These are phyloP conservation scores for Onychomys leucogaster DNA, from an alignment of 2,797 vertebrate species.

Conservation along the genomic window DNA sequence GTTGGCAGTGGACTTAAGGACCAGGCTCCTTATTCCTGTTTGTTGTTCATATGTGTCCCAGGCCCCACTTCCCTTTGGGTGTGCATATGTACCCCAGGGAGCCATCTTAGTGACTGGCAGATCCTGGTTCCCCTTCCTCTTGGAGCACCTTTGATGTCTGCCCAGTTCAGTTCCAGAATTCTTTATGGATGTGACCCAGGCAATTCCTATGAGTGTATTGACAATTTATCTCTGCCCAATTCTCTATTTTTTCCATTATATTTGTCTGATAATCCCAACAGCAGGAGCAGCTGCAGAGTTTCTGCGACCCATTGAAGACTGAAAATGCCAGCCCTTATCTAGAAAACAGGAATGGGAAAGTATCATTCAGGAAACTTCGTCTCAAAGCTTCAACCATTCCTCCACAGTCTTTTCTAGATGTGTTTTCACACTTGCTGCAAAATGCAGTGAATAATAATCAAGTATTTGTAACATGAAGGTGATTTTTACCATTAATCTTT, in stretches of 20 bases:
- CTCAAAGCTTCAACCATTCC: not conserved
- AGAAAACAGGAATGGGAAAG: not conserved
- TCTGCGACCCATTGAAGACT: not conserved
- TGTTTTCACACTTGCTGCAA: not conserved
- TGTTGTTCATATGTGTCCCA: not conserved
- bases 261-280: not conserved
- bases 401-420: not conserved
- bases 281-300: not conserved
- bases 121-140: not conserved
- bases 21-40: not conserved
- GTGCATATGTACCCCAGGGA: not conserved
- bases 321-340: not conserved
- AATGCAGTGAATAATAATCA: not conserved
- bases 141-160: not conserved
- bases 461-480: not conserved
- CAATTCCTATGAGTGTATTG: not conserved
- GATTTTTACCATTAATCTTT: not conserved
- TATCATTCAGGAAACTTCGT: not conserved
- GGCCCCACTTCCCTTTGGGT: too few species aligned
- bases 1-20: not conserved
- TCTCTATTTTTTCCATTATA: not conserved
- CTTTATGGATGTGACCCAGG: not conserved
- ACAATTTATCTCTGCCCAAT: not conserved
- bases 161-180: not conserved
- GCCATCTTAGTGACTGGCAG: not conserved